These are phyloP conservation scores for Sceliomorpha sp. DNA, from an alignment of 2,888 invertebrate species.

Conservation along the genomic window DNA sequence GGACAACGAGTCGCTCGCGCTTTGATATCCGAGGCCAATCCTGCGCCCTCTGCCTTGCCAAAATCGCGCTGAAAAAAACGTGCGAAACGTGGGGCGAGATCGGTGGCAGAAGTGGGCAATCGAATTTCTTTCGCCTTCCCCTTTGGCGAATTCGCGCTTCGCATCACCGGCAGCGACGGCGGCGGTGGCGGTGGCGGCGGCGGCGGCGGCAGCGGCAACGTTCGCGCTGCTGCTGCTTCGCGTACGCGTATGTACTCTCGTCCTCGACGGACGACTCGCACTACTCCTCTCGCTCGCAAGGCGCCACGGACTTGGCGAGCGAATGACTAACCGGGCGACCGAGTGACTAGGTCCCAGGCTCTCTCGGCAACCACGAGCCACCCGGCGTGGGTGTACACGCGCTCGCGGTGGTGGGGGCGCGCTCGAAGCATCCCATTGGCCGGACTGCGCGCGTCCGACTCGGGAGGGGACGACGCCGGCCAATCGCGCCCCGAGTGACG, in stretches of 20 bases:
- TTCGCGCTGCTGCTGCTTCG: no score
- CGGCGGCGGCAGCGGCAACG: constrained; percentile 13
- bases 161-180: no score
- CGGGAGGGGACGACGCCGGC: constrained; percentile 61
- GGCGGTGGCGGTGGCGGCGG: no score
- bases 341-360: constrained; percentile 17
- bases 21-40: constrained; percentile 18
- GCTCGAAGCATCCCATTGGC: constrained; percentile 61
- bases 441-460: constrained; percentile 41
- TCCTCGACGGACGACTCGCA: background rate
- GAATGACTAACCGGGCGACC: constrained; percentile 63
- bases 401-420: constrained; percentile 61
- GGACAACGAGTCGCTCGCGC: background rate
- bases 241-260: no score
- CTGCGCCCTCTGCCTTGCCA: constrained; percentile 12
- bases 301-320: constrained; percentile 78
- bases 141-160: background rate
- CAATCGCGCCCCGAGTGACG: constrained; percentile 60
- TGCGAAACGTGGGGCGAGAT: background rate
- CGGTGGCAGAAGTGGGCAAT: no score
- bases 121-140: background rate
- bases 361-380: constrained; percentile 64
- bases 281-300: constrained; percentile 63
- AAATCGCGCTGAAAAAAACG: background rate
- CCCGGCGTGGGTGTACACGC: constrained; percentile 75